Evolutionary conservation across 2,888 invertebrate genomes (phyloP).

Genomic region (Drosophila colorata): DNA sequence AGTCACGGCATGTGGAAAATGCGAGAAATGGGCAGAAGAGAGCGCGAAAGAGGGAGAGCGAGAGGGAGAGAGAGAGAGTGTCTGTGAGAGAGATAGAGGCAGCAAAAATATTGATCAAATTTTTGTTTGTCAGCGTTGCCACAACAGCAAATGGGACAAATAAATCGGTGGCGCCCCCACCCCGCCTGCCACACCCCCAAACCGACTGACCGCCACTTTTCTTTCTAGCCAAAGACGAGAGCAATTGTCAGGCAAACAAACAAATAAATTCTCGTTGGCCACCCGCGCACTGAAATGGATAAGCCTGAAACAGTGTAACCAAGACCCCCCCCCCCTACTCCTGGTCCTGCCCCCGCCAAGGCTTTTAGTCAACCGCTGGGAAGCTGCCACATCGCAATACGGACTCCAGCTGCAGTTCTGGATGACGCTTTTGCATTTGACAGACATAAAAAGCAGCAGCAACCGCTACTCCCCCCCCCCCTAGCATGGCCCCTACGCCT

Average conservation of each 20-base stretch:
- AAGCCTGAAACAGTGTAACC: slow-evolving; percentile 6
- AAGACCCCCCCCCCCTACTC: neutral
- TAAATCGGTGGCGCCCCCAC: slow-evolving; percentile 20
- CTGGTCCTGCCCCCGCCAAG: neutral
- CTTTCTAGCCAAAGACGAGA: neutral
- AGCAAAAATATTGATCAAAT: slow-evolving; percentile 74
- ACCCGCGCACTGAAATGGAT: slow-evolving; percentile 35
- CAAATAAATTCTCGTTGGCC: slow-evolving; percentile 43
- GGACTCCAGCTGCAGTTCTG: slow-evolving; percentile 31
- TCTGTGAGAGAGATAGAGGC: slow-evolving; percentile 4
- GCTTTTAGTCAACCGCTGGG: slow-evolving; percentile 7
- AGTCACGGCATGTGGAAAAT: slow-evolving; percentile 67
- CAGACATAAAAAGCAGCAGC: slow-evolving; percentile 11
- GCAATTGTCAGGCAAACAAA: slow-evolving; percentile 53
- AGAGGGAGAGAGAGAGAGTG: slow-evolving; percentile 3
- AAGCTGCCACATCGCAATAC: slow-evolving; percentile 18
- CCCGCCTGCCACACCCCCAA: neutral
- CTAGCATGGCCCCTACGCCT: neutral
- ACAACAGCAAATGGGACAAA: slow-evolving; percentile 62
- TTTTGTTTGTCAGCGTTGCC: slow-evolving; percentile 68
- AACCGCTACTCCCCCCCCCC: too few species aligned
- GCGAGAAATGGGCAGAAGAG: neutral
- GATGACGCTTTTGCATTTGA: slow-evolving; percentile 30
- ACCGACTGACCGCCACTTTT: too few species aligned
- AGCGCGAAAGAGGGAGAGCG: neutral